These are phyloP conservation scores for Geopemphigus sp. DNA, from an alignment of 1,140 invertebrate species.

Conservation along the genomic window DNA sequence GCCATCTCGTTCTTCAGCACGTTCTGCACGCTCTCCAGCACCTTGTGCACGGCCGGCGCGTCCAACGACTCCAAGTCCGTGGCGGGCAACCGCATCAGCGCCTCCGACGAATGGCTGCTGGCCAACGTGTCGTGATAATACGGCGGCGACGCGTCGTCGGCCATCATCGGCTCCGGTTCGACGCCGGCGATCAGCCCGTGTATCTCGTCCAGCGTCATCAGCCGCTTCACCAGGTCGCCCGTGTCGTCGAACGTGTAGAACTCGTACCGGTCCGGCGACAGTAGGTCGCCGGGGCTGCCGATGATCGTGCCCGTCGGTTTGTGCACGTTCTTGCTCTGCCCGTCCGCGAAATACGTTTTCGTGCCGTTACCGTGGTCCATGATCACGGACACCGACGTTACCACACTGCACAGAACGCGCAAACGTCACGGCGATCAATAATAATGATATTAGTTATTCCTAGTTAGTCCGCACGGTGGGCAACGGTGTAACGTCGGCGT, in stretches of 20 bases:
- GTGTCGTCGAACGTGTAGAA: slow-evolving; percentile 81
- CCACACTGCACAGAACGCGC: slow-evolving; percentile 57
- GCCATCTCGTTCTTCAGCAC: slow-evolving; percentile 75
- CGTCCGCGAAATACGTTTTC: slow-evolving; percentile 61
- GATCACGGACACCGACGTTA: slow-evolving; percentile 64
- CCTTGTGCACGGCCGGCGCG: slow-evolving; percentile 70
- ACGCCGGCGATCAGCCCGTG: slow-evolving; percentile 78
- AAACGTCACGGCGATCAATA: neutral
- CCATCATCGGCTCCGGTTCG: slow-evolving; percentile 60
- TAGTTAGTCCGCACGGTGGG: too few species aligned
- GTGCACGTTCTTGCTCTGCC: slow-evolving; percentile 55
- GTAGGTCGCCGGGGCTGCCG: slow-evolving; percentile 71
- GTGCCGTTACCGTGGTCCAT: slow-evolving; percentile 62
- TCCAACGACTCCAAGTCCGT: slow-evolving; percentile 53
- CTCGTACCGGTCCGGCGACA: slow-evolving; percentile 75
- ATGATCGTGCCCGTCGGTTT: slow-evolving; percentile 52
- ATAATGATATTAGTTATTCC: too few species aligned
- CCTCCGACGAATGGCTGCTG: slow-evolving; percentile 53
- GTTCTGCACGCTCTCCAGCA: slow-evolving; percentile 76
- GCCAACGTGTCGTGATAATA: slow-evolving; percentile 54
- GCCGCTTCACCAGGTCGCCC: slow-evolving; percentile 73
- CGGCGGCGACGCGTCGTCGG: slow-evolving; percentile 53
- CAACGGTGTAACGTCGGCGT: too few species aligned
- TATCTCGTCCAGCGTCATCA: slow-evolving; percentile 80
- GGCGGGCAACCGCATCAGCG: slow-evolving; percentile 51